Percentiles rank a stretch among this genome's conserved stretches.
Conservation (phyloP, 2,113 vertebrate species). For the Istiophorus platypterus region DNA sequence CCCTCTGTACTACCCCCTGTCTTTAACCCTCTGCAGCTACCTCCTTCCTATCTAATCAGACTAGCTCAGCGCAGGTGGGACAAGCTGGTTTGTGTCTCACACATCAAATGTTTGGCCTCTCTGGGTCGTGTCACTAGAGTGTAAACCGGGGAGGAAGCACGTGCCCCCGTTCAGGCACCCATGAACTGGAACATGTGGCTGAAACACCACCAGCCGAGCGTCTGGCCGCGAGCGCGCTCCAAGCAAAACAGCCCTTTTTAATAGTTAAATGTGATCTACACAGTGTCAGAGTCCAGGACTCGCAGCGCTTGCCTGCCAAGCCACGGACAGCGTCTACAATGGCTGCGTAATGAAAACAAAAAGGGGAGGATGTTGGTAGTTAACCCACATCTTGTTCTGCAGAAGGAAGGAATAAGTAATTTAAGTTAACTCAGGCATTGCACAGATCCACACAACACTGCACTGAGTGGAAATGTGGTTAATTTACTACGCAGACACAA, state of each 20-base stretch:
- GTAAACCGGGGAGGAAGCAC: constrained; percentile 74
- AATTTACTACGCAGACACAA: constrained; percentile 49
- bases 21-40: constrained; percentile 44
- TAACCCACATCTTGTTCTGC: constrained; percentile 61
- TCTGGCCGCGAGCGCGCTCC: constrained; percentile 59
- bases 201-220: constrained; percentile 61
- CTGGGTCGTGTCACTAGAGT: constrained; percentile 72
- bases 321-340: constrained; percentile 62
- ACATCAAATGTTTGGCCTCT: constrained; percentile 68
- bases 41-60: constrained; percentile 77
- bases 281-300: constrained; percentile 69
- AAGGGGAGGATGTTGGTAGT: constrained; percentile 57
- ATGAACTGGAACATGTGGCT: constrained; percentile 76
- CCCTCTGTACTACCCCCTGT: constrained; percentile 35
- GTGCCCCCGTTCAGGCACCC: constrained; percentile 58
- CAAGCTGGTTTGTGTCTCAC: constrained; percentile 70
- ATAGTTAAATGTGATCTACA: constrained; percentile 73
- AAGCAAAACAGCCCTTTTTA: constrained; percentile 75
- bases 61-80: constrained; percentile 71
- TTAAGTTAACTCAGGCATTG: constrained; percentile 60
- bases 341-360: constrained; percentile 72
- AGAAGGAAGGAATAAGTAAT: constrained; percentile 64
- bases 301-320: constrained; percentile 64
- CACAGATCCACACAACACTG: constrained; percentile 36
- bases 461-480: constrained; percentile 50